Conservation (phyloP, 2,113 vertebrate genomes). For the Actenoides lindsayi region DNA sequence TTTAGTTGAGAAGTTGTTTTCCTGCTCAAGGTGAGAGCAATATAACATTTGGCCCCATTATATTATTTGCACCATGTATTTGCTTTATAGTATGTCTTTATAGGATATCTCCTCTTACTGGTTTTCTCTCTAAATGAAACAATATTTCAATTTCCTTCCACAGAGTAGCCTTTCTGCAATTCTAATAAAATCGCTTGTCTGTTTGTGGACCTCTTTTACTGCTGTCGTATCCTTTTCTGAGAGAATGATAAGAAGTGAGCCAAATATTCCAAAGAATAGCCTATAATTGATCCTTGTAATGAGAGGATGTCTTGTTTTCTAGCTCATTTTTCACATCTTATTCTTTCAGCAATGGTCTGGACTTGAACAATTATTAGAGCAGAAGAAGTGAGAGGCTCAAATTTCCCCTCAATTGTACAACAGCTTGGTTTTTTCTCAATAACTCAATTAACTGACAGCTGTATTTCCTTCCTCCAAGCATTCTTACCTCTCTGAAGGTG, state of each 20-base stretch:
- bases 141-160: conserved; percentile 44
- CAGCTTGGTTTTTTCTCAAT: not conserved
- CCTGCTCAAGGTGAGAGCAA: not conserved
- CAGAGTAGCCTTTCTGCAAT: not conserved
- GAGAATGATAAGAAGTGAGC: not conserved
- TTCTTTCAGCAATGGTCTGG: not conserved
- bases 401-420: not conserved
- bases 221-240: conserved; percentile 2
- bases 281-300: not conserved
- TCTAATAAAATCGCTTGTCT: not conserved
- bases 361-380: not conserved
- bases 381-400: not conserved
- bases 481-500: not conserved
- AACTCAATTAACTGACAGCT: not conserved
- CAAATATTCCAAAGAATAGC: not conserved
- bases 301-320: not conserved
- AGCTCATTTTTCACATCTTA: not conserved
- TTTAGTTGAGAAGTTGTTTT: not conserved
- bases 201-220: conserved; percentile 7
- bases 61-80: not conserved
- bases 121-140: conserved; percentile 18
- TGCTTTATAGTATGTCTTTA: not conserved
- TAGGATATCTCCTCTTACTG: not conserved
- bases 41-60: not conserved
- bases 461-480: not conserved